Conservation (phyloP, 2,888 invertebrate genomes). For the Dendrolimus pini region DNA sequence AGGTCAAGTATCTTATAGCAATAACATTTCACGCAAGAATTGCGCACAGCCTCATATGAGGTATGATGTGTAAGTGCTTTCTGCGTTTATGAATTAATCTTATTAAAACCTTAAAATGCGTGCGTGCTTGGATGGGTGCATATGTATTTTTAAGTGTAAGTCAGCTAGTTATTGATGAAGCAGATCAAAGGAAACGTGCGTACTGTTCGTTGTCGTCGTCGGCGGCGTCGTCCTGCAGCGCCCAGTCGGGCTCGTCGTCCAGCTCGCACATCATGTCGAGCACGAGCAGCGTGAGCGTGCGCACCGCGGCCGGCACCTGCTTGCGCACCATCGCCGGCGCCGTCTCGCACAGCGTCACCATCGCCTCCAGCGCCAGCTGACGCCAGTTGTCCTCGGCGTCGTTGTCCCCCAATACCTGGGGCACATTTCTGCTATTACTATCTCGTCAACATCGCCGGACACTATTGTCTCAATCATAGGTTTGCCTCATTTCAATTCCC, state of each 20-base stretch:
- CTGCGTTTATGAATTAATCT: too few relatives aligned
- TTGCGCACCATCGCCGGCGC: conserved; percentile 98
- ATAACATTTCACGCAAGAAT: too few relatives aligned
- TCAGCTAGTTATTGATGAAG: too few relatives aligned
- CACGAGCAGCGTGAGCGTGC: conserved; percentile 87
- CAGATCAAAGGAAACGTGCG: conserved; percentile 10
- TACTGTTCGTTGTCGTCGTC: conserved; percentile 94
- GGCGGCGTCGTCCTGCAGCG: conserved; percentile 88
- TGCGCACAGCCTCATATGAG: too few relatives aligned
- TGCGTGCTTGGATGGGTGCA: too few relatives aligned
- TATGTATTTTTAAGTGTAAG: too few relatives aligned
- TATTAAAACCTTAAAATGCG: too few relatives aligned
- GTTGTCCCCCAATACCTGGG: conserved; percentile 80
- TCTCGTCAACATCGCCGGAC: too few relatives aligned
- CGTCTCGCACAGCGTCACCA: conserved; percentile 92
- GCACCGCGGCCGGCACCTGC: conserved; percentile 89
- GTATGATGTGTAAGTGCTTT: too few relatives aligned
- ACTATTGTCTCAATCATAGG: too few relatives aligned
- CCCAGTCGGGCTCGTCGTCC: conserved; percentile 94
- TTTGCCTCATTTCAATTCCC: too few relatives aligned
- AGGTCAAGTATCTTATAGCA: too few relatives aligned
- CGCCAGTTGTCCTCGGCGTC: conserved; percentile 89
- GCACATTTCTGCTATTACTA: neutral
- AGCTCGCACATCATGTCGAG: conserved; percentile 96
- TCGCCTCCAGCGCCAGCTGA: conserved; percentile 92